phyloP scores from a whole-genome alignment of 2,113 vertebrate species.

The Epinephelus lanceolatus region DNA sequence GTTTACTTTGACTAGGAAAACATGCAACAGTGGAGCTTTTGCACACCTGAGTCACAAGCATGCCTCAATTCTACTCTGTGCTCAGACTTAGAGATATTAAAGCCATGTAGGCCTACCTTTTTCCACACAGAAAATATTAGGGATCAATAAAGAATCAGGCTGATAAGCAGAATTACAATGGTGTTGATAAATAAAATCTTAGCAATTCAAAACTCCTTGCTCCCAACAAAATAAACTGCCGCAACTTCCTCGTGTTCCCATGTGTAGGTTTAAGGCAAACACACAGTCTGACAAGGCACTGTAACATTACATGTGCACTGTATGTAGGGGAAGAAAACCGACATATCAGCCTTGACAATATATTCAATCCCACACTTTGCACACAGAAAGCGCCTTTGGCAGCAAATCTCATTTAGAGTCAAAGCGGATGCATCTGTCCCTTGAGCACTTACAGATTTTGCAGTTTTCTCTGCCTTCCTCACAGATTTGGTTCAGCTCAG shows the following conservation, averaged over 20 bases:
- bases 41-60: too few relatives aligned
- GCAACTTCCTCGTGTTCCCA: not conserved
- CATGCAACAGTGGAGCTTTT: too few relatives aligned
- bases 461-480: not conserved
- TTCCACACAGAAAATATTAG: too few relatives aligned
- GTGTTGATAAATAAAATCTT: too few relatives aligned
- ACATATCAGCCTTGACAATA: not conserved
- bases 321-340: not conserved
- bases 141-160: too few relatives aligned
- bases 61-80: too few relatives aligned
- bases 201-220: too few relatives aligned
- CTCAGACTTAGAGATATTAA: too few relatives aligned
- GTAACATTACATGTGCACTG: not conserved
- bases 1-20: too few relatives aligned
- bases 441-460: not conserved
- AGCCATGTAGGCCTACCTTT: too few relatives aligned
- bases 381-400: not conserved
- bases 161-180: too few relatives aligned
- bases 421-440: not conserved
- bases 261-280: not conserved
- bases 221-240: too few relatives aligned
- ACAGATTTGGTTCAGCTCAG: constrained; percentile 14
- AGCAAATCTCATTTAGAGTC: not conserved
- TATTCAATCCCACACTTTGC: not conserved
- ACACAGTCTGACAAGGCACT: not conserved